Percentiles rank a stretch among this genome's conserved stretches.
phyloP scores from a whole-genome alignment of 2,888 invertebrate genomes.

The Hartigia nigra region DNA sequence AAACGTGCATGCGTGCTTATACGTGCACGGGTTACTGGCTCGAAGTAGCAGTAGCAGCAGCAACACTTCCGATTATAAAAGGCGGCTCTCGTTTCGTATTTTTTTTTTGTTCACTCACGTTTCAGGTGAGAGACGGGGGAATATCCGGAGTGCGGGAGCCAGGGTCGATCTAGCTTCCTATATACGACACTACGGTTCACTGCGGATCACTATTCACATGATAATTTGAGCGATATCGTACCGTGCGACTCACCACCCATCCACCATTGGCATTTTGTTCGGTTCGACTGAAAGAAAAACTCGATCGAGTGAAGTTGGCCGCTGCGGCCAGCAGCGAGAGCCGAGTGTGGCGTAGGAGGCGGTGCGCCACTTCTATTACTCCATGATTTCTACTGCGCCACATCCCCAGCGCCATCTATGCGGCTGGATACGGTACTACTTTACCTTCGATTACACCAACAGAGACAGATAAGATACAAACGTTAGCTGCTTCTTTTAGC shows the following conservation, averaged over 20 bases:
- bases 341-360: conserved; percentile 19
- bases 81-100: conserved; percentile 28
- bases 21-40: conserved; percentile 12
- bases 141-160: conserved; percentile 18
- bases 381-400: background rate
- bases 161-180: conserved; percentile 14
- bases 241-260: conserved; percentile 31
- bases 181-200: conserved; percentile 21
- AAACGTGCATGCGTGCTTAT: conserved; percentile 13
- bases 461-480: conserved; percentile 3
- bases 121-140: conserved; percentile 22
- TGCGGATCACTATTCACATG: conserved; percentile 34
- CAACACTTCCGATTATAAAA: conserved; percentile 35
- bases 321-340: conserved; percentile 9
- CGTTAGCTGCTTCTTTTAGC: background rate
- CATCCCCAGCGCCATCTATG: background rate
- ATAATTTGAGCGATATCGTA: conserved; percentile 21
- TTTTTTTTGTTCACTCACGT: conserved; percentile 29
- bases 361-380: background rate
- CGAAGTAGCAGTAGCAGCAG: conserved; percentile 15
- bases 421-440: background rate
- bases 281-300: conserved; percentile 33
- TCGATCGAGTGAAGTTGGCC: conserved; percentile 33
- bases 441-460: background rate
- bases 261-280: conserved; percentile 30